These are phyloP conservation scores for Thunnus albacares DNA, from an alignment of 2,797 vertebrate species.

Conservation along the genomic window DNA sequence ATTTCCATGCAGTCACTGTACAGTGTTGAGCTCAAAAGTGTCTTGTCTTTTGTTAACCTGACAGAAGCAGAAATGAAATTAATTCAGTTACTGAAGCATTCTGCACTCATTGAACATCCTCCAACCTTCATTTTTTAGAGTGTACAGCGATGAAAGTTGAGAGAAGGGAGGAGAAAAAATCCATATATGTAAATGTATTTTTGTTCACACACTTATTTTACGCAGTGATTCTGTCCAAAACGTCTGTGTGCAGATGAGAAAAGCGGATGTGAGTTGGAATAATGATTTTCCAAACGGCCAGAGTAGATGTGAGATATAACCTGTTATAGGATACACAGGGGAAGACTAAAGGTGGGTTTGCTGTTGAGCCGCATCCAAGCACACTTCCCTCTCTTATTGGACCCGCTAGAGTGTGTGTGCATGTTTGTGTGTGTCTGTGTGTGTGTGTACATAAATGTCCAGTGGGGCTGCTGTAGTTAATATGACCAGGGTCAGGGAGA, in stretches of 20 bases:
- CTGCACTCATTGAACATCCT: background rate
- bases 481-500: conserved; percentile 64
- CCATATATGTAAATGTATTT: conserved; percentile 8
- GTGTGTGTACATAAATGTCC: conserved; percentile 33
- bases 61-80: background rate
- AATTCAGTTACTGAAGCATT: background rate
- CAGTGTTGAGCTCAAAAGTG: background rate
- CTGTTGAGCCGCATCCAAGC: conserved; percentile 69
- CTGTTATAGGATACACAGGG: conserved; percentile 54
- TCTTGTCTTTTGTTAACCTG: background rate
- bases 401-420: conserved; percentile 47
- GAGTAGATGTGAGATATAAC: conserved; percentile 53
- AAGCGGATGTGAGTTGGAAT: conserved; percentile 51
- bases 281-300: conserved; percentile 61
- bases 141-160: conserved; percentile 1
- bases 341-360: conserved; percentile 60
- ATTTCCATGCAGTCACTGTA: background rate
- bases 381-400: conserved; percentile 74
- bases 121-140: background rate
- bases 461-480: conserved; percentile 60
- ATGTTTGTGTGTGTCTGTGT: conserved; percentile 13
- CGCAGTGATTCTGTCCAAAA: conserved; percentile 1
- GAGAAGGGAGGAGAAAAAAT: background rate
- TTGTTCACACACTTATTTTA: conserved; percentile 32
- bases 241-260: conserved; percentile 53